Percentiles rank a stretch among this genome's conserved stretches.
phyloP scores from a whole-genome alignment of 2,888 invertebrate genomes.

The Cheilosia soror region DNA sequence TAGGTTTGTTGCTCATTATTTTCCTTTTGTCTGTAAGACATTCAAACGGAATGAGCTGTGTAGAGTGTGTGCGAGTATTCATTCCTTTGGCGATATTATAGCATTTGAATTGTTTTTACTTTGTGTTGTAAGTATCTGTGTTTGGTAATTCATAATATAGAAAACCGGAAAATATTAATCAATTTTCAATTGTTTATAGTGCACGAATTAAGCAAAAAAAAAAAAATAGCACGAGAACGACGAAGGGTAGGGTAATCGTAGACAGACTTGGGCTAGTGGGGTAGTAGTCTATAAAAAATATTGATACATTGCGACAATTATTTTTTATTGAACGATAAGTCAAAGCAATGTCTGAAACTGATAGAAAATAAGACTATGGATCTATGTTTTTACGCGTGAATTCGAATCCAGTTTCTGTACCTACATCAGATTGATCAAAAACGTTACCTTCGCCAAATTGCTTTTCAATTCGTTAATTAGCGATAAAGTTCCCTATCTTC shows the following conservation, averaged over 20 bases:
- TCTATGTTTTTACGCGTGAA: too few relatives aligned
- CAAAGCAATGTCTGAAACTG: not conserved
- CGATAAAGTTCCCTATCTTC: slow-evolving; percentile 37
- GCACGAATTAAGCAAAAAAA: slow-evolving; percentile 32
- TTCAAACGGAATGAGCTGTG: slow-evolving; percentile 19
- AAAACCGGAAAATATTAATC: slow-evolving; percentile 82
- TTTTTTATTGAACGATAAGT: not conserved
- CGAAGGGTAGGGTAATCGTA: slow-evolving; percentile 18
- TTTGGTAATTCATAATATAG: slow-evolving; percentile 36
- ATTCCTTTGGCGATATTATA: slow-evolving; percentile 33
- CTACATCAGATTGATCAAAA: not conserved
- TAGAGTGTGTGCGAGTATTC: slow-evolving; percentile 6
- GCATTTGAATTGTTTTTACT: slow-evolving; percentile 26
- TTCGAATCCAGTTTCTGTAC: too few relatives aligned
- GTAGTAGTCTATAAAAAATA: slow-evolving; percentile 1
- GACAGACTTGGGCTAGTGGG: slow-evolving; percentile 10
- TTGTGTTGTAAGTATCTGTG: slow-evolving; percentile 30
- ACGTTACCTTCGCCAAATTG: not conserved
- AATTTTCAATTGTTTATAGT: slow-evolving; percentile 81
- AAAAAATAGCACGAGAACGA: not conserved
- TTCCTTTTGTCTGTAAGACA: slow-evolving; percentile 27
- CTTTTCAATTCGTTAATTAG: not conserved
- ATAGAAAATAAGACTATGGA: too few relatives aligned
- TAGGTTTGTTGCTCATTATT: slow-evolving; percentile 67
- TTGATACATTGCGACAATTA: not conserved